Conservation (phyloP, 2,888 invertebrate species). For the Tenodera sinensis region DNA sequence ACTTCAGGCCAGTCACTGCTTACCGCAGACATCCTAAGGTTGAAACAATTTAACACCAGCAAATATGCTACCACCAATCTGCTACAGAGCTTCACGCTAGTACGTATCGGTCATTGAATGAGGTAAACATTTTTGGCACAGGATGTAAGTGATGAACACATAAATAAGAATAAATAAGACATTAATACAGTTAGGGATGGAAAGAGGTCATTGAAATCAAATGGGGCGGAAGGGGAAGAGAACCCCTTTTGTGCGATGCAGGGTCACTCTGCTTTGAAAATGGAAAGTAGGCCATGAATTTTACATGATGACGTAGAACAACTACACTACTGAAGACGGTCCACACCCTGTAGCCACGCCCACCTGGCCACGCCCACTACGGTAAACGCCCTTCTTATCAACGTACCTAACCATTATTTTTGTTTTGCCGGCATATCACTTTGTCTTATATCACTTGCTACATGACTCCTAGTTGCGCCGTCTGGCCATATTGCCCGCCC, state of each 20-base stretch:
- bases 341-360: neutral
- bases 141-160: neutral
- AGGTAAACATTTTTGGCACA: no score
- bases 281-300: neutral
- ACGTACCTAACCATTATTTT: neutral
- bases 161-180: neutral
- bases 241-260: neutral
- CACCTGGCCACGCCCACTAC: neutral
- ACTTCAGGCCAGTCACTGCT: no score
- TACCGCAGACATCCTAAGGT: no score
- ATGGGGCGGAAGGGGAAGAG: neutral
- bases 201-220: neutral
- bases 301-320: neutral
- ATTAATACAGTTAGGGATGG: neutral
- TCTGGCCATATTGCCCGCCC: neutral
- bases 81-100: no score
- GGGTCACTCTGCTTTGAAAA: neutral
- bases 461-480: no score
- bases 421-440: neutral
- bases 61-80: no score
- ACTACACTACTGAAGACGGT: neutral
- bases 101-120: no score
- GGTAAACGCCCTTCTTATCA: neutral
- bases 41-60: no score
- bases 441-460: neutral